Percentiles rank a stretch among this genome's conserved stretches.
These are phyloP conservation scores for Agonopterix heracliana DNA, from an alignment of 2,888 invertebrate genomes.

Conservation along the genomic window DNA sequence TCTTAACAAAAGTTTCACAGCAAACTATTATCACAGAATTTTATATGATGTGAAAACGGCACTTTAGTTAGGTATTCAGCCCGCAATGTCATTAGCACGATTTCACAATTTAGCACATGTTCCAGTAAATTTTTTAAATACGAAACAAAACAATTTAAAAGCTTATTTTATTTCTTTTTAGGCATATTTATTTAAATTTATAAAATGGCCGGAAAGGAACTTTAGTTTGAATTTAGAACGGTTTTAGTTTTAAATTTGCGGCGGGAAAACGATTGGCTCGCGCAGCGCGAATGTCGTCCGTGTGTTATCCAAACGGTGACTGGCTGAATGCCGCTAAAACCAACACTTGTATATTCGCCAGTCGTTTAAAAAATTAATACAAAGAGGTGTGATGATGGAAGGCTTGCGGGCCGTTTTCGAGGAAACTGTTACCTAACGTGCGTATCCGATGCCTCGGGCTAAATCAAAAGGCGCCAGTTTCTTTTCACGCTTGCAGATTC, in stretches of 20 bases:
- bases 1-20: constrained; percentile 50
- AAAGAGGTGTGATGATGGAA: constrained; percentile 61
- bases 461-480: constrained; percentile 15
- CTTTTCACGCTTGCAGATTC: constrained; percentile 11
- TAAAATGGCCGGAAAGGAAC: constrained; percentile 25
- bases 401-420: constrained; percentile 47
- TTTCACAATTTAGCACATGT: constrained; percentile 52
- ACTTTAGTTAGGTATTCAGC: constrained; percentile 41
- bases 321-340: constrained; percentile 55
- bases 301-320: constrained; percentile 62
- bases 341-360: constrained; percentile 65
- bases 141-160: constrained; percentile 13
- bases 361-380: constrained; percentile 66
- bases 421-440: constrained; percentile 52
- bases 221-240: constrained; percentile 34
- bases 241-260: constrained; percentile 42
- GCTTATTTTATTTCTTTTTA: constrained; percentile 59
- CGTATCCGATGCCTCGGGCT: constrained; percentile 21
- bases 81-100: constrained; percentile 43
- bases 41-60: constrained; percentile 41
- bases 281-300: constrained; percentile 51
- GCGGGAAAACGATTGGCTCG: constrained; percentile 48
- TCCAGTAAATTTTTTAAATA: constrained; percentile 22
- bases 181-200: constrained; percentile 16
- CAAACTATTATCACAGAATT: constrained; percentile 62